Conservation (phyloP, 2,888 invertebrate species). For the Autographa gamma region DNA sequence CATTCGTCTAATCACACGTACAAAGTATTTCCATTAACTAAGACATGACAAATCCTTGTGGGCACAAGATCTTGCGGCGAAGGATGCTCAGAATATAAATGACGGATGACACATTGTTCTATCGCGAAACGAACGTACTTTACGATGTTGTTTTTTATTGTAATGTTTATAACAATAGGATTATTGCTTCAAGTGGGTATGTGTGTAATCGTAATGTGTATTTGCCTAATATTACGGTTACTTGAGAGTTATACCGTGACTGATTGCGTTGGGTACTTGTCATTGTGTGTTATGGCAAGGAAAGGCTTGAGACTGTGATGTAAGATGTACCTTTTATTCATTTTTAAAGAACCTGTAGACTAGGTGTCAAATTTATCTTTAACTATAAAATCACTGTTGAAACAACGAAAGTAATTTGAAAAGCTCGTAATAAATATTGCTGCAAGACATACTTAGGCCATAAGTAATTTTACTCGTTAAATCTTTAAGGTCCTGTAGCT, state of each 20-base stretch:
- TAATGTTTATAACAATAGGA: constrained; percentile 54
- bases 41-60: constrained; percentile 62
- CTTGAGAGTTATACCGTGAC: constrained; percentile 49
- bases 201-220: constrained; percentile 46
- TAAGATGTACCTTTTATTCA: constrained; percentile 23
- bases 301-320: constrained; percentile 34
- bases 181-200: constrained; percentile 39
- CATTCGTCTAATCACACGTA: constrained; percentile 48
- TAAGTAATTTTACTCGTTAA: too few species aligned
- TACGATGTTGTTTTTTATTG: constrained; percentile 45
- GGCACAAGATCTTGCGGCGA: constrained; percentile 54
- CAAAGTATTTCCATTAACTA: constrained; percentile 47
- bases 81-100: constrained; percentile 64
- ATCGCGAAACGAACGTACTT: constrained; percentile 34
- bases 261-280: constrained; percentile 42
- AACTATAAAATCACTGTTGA: background rate
- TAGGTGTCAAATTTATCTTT: background rate
- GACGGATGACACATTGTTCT: constrained; percentile 47
- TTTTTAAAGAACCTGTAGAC: constrained; percentile 4
- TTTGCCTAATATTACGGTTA: constrained; percentile 54
- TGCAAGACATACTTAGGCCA: too few species aligned
- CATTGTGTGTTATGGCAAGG: constrained; percentile 50
- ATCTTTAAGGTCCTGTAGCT: background rate
- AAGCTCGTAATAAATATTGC: background rate
- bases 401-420: constrained; percentile 9